phyloP scores from a whole-genome alignment of 2,113 vertebrate genomes.

The Chamaetylas fuelleborni region DNA sequence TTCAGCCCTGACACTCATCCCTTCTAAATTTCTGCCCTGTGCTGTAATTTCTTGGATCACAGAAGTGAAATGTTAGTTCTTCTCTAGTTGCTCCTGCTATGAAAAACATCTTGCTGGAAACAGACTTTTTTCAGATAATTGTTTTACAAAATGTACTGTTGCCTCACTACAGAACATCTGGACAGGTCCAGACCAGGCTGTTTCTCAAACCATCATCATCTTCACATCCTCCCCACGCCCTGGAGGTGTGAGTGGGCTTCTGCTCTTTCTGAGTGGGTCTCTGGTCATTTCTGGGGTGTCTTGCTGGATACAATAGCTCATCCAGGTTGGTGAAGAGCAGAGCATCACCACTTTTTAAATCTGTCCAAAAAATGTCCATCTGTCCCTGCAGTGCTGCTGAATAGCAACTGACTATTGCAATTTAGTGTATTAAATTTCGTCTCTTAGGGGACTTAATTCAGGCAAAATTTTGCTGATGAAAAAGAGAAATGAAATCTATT shows the following conservation, averaged over 20 bases:
- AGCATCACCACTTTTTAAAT: neutral
- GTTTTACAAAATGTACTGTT: neutral
- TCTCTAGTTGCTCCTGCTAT: neutral
- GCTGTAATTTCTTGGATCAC: conserved; percentile 29
- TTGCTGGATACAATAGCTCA: neutral
- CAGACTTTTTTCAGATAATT: neutral
- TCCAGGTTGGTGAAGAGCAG: neutral
- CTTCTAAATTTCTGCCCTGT: neutral
- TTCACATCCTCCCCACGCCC: neutral
- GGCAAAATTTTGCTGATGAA: no score
- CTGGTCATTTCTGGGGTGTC: neutral
- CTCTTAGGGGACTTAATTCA: no score
- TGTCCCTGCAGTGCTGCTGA: neutral
- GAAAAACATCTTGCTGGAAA: neutral
- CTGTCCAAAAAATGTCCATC: neutral
- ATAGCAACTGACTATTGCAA: neutral
- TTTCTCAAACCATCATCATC: neutral
- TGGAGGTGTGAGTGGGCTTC: neutral
- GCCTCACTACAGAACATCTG: neutral
- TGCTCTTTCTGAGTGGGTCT: no score
- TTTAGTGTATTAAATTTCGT: no score
- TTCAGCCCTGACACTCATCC: neutral
- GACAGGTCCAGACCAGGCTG: neutral
- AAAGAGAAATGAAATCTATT: no score
- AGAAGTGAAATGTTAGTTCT: neutral